A percentile compares a stretch with the other conserved stretches of the same genome.
These are phyloP conservation scores for Lithosia quadra DNA, from an alignment of 2,888 invertebrate genomes.

Conservation along the genomic window DNA sequence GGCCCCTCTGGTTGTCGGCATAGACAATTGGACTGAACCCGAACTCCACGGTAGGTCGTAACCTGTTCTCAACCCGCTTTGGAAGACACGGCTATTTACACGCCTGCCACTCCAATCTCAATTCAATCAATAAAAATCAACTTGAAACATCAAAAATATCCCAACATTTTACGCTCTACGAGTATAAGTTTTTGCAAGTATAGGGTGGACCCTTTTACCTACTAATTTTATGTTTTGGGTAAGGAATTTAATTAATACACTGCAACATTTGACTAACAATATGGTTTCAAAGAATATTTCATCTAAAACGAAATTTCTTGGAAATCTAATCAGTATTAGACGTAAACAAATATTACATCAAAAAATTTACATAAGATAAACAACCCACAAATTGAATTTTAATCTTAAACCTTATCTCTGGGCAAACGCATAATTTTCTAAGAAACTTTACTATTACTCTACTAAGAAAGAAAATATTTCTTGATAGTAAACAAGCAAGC, in stretches of 20 bases:
- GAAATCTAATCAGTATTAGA: not conserved
- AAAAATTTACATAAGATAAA: not conserved
- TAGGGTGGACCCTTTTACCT: not conserved
- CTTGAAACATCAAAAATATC: not conserved
- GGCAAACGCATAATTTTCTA: not conserved
- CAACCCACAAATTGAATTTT: not conserved
- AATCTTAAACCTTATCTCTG: not conserved
- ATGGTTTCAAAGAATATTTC: not conserved
- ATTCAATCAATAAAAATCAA: not conserved
- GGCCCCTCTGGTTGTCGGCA: too few species aligned
- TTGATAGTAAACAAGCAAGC: not conserved
- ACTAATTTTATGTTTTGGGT: not conserved
- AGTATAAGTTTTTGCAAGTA: not conserved
- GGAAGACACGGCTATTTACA: too few species aligned
- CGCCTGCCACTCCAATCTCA: not conserved
- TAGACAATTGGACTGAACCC: too few species aligned
- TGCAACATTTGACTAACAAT: not conserved
- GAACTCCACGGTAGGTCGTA: too few species aligned
- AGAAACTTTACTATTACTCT: not conserved
- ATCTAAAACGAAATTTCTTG: not conserved
- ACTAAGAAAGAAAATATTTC: not conserved
- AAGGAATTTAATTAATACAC: not conserved
- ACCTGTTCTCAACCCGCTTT: too few species aligned
- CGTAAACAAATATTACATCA: conserved; percentile 4
- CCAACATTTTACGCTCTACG: not conserved